Evolutionary conservation across 2,797 vertebrate species (phyloP), one percentile per base, ranked within the genome.

Genomic region (Tiaroga cobitis): DNA sequence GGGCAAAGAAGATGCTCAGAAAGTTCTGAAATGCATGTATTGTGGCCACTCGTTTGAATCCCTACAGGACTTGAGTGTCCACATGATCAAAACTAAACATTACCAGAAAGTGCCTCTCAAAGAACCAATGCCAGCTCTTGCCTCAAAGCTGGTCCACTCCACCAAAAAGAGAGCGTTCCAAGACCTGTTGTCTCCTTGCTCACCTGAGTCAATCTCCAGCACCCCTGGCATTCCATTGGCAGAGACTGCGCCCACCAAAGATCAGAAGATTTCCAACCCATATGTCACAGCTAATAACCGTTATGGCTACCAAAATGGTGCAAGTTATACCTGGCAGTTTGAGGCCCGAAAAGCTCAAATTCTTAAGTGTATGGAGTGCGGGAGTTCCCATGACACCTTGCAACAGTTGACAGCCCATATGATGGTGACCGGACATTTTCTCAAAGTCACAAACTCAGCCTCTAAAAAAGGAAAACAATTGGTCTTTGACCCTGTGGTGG

Each of bases 31-130:
- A 92, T 99, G 98, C 93, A 99, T 99, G 98, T 99, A 99, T 91
- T 99, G 98, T 34, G 98, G 98, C 65, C 98, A 99, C 93, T 99
- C 98, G 0, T 99, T 99, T 26, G 98, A 99, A 92, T 99, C 98
- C 80, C 90, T 99, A 93, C 98, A 99, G 92, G 98, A 99, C 93
- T 96, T 99, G 73, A 99, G 98, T 0, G 98, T 99, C 87, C 98
- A 99, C 93, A 99, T 99, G 98, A 99, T 99, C 91, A 99, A 99
- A 97, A 99, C 98, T 86, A 99, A 99, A 96, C 98, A 99, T 96
- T 99, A 99, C 97, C 98, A 99, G 96, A 99, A 99, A 97, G 98
- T 99, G 97, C 98, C 98, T 98, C 97, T 99, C 90, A 99, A 99
- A 96, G 98, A 99, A 94, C 98, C 98, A 72, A 97, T 99, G 94